phyloP scores from a whole-genome alignment of 2,113 vertebrate species.

The Barnardius zonarius region DNA sequence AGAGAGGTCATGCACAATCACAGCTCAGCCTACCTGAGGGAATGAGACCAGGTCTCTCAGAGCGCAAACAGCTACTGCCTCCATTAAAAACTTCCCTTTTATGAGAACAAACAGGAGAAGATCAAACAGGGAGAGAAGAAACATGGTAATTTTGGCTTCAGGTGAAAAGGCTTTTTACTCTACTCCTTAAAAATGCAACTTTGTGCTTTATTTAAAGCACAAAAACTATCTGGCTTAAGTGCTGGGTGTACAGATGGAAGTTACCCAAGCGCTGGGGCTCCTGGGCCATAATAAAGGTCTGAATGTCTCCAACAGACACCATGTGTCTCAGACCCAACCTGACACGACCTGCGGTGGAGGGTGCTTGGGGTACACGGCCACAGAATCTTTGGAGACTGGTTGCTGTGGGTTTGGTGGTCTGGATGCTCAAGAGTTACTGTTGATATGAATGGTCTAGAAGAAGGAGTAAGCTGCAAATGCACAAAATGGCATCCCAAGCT shows the following conservation, averaged over 20 bases:
- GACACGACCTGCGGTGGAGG: not conserved
- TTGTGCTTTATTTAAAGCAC: not conserved
- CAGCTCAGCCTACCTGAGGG: not conserved
- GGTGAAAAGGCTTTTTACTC: not conserved
- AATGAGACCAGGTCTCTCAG: accelerated
- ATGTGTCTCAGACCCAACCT: not conserved
- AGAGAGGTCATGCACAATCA: not conserved
- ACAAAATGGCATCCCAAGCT: not conserved
- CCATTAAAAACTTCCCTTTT: not conserved
- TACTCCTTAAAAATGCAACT: not conserved
- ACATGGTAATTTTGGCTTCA: accelerated
- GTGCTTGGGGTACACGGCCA: not conserved
- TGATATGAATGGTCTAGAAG: accelerated
- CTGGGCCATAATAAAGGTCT: not conserved
- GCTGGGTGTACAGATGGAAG: not conserved
- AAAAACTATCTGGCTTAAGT: not conserved
- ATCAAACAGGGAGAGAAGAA: not conserved
- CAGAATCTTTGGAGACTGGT: not conserved
- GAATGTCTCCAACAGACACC: not conserved
- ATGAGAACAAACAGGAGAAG: not conserved
- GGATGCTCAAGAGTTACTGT: not conserved
- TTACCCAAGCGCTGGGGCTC: not conserved
- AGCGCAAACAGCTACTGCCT: not conserved
- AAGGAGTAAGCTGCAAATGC: not conserved
- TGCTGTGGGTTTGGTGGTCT: not conserved